phyloP scores from a whole-genome alignment of 2,888 invertebrate species.

The Heteropelma amictum region DNA sequence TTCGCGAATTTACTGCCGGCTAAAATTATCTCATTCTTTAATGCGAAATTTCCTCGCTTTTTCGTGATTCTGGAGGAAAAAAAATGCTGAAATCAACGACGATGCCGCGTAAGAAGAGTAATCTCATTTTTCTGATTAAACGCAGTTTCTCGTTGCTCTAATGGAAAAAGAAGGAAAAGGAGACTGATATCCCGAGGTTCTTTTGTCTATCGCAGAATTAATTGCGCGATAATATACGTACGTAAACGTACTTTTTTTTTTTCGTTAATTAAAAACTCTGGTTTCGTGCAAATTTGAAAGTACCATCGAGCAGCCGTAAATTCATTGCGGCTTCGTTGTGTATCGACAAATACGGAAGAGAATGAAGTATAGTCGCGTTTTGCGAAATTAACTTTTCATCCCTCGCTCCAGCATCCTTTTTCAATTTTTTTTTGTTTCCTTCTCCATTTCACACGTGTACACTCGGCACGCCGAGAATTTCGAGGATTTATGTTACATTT shows the following conservation, averaged over 20 bases:
- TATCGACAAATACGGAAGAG: not conserved
- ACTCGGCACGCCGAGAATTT: not conserved
- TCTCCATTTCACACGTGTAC: not conserved
- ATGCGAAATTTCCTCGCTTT: too few relatives aligned
- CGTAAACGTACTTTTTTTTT: too few relatives aligned
- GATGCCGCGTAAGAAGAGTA: too few relatives aligned
- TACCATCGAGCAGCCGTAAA: not conserved
- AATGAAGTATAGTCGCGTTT: not conserved
- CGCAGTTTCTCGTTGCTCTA: not conserved
- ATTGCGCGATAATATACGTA: too few relatives aligned
- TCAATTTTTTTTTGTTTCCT: not conserved
- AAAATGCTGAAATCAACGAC: too few relatives aligned
- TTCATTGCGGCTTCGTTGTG: not conserved
- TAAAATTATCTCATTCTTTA: too few relatives aligned
- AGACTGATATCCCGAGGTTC: not conserved
- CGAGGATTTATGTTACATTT: constrained; percentile 19
- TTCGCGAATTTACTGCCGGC: too few relatives aligned
- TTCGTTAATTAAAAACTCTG: not conserved
- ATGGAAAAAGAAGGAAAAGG: not conserved
- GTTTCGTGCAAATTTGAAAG: not conserved
- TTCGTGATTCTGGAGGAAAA: not conserved
- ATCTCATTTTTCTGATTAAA: not conserved
- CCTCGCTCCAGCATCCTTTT: too few relatives aligned
- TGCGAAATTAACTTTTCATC: constrained; percentile 2
- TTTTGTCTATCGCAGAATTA: not conserved